phyloP scores from a whole-genome alignment of 2,888 invertebrate species.

The Drosophila vallismaia region DNA sequence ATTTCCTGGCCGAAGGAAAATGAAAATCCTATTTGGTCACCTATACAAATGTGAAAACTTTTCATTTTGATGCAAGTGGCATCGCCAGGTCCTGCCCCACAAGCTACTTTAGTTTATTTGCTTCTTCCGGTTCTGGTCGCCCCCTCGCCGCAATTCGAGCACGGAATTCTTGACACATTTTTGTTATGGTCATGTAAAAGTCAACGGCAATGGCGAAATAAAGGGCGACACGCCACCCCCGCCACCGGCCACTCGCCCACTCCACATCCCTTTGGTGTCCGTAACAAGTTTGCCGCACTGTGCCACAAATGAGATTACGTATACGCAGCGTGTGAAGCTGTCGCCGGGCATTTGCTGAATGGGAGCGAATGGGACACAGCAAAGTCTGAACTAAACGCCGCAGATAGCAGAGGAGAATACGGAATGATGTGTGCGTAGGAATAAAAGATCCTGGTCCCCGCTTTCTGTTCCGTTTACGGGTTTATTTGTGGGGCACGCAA shows the following conservation, averaged over 20 bases:
- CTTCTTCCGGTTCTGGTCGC: background rate
- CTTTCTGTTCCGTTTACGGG: conserved; percentile 1
- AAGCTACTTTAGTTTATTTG: conserved; percentile 39
- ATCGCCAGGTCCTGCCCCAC: conserved; percentile 20
- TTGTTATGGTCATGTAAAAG: conserved; percentile 66
- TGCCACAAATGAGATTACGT: conserved; percentile 72
- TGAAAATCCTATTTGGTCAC: background rate
- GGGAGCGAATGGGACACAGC: background rate
- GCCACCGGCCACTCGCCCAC: background rate
- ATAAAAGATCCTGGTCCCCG: conserved; percentile 12
- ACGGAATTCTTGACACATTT: conserved; percentile 64
- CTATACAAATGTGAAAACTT: background rate
- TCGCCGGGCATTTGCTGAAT: conserved; percentile 19
- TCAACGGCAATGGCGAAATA: conserved; percentile 67
- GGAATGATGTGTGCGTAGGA: conserved; percentile 40
- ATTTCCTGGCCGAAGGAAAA: background rate
- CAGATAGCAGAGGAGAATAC: conserved; percentile 38
- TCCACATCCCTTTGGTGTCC: conserved; percentile 22
- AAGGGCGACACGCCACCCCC: conserved; percentile 47
- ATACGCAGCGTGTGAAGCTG: conserved; percentile 66
- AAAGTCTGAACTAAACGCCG: conserved; percentile 32
- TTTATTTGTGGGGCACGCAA: conserved; percentile 31
- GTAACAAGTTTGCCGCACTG: conserved; percentile 65
- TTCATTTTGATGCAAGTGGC: conserved; percentile 38
- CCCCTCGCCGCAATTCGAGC: conserved; percentile 35